Evolutionary conservation across 2,888 invertebrate genomes (phyloP), one percentile per base, ranked within the genome.

Genomic region (Sphaerophoria rueppellii): DNA sequence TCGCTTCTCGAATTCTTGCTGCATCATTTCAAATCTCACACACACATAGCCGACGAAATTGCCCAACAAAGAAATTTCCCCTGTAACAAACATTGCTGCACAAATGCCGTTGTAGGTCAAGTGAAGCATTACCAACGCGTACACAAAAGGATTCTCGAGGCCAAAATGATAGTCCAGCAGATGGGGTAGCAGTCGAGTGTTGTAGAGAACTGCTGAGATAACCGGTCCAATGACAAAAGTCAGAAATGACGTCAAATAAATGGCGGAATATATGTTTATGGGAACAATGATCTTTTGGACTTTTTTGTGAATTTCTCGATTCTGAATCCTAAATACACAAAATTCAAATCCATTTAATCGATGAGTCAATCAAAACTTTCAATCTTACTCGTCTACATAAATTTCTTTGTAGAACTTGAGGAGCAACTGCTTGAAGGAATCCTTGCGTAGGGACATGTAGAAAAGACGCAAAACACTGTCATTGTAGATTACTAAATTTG

Each of bases 1-100:
- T 12, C 86, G 24, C 4, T 65, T 9, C 0, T 69, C 34, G 6
- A 90, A 58, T 54, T 90, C 89, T 16, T 82, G 67, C 0, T 88
- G 87, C 58, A 90, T 67, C 43, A 88, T 74, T 1, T 77, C 24
- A 65, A 89, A 90, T 0, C 89, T 87, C 1, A 87, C 89, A 86
- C 90, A 90, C 14, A 90, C 82, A 73, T 90, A 89, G 78, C 88
- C 80, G 55, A 90, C 88, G 12, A 89, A 67, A 65, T 88, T 89
- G 14, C 89, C 89, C 79, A 90, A 65, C 0, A 89, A 48, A 4
- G 4, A 71, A 87, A 89, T 82, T 32, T 90, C 89, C 4, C 89
- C 90, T 0, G 88, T 82, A 4, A 90, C 65, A 70, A 88, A 87
- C 6, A 87, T 82, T 12, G 87, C 88, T 4, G 88, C 89, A 4